phyloP scores from a whole-genome alignment of 2,113 vertebrate genomes.

The Aegotheles bennettii region DNA sequence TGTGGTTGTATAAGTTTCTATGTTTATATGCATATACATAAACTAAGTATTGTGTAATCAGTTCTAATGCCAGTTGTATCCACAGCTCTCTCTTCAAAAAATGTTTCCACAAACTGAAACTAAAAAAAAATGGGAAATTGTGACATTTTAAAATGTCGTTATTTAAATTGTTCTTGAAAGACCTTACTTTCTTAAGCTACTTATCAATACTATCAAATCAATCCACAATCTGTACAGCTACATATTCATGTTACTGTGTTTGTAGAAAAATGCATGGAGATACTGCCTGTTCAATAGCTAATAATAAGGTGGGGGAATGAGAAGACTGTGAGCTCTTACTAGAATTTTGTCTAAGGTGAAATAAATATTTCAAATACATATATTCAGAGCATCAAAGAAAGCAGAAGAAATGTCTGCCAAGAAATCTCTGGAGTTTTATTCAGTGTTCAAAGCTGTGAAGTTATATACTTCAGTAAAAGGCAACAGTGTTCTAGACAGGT shows the following conservation, averaged over 20 bases:
- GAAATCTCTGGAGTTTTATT: neutral
- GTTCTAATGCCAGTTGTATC: neutral
- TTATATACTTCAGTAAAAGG: neutral
- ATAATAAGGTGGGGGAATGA: neutral
- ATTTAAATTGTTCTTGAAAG: neutral
- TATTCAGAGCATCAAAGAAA: neutral
- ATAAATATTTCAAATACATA: neutral
- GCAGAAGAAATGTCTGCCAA: neutral
- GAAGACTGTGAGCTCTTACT: neutral
- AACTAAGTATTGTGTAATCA: neutral
- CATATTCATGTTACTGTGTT: neutral
- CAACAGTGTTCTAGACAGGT: neutral
- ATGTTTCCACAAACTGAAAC: neutral
- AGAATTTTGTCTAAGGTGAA: neutral
- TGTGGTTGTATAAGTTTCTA: neutral
- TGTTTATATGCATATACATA: neutral
- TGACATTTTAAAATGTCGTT: neutral
- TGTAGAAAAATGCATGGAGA: neutral
- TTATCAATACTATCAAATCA: neutral
- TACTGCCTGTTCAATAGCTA: neutral
- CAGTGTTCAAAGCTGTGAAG: neutral
- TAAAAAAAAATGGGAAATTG: accelerated
- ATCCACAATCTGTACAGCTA: neutral
- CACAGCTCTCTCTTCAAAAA: neutral
- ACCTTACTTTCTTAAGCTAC: neutral